Evolutionary conservation across 2,113 vertebrate species (phyloP).

Genomic region (Hyaena hyaena): DNA sequence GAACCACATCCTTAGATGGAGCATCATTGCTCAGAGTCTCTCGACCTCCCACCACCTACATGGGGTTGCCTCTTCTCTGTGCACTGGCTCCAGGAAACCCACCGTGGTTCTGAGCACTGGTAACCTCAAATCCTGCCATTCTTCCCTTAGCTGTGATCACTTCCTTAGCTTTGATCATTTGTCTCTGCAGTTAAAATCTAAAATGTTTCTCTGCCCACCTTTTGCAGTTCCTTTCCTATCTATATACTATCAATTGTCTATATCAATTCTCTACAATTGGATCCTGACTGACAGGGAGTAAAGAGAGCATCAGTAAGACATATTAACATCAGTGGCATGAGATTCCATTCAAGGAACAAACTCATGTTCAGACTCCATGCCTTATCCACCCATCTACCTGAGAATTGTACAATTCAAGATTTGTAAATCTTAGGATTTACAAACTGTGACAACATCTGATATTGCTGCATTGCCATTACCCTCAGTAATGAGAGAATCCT

Average conservation of each 20-base stretch:
- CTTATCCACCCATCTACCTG: neutral
- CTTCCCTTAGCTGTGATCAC: neutral
- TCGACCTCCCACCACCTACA: fast-evolving
- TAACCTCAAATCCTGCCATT: neutral
- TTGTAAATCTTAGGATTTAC: neutral
- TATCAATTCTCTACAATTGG: neutral
- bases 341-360: neutral
- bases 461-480: neutral
- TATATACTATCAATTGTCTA: neutral
- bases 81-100: neutral
- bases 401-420: neutral
- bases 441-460: neutral
- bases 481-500: neutral
- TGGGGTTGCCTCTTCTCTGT: neutral
- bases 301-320: neutral
- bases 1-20: neutral
- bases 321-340: neutral
- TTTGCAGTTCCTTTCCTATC: neutral
- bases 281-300: neutral
- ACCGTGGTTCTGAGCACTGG: neutral
- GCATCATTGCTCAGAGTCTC: neutral
- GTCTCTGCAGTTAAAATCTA: neutral
- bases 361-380: neutral
- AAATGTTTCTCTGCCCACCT: neutral
- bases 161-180: neutral